A percentile compares a stretch with the other conserved stretches of the same genome.
Conservation (phyloP, 2,797 vertebrate genomes). For the Monodelphis domestica region DNA sequence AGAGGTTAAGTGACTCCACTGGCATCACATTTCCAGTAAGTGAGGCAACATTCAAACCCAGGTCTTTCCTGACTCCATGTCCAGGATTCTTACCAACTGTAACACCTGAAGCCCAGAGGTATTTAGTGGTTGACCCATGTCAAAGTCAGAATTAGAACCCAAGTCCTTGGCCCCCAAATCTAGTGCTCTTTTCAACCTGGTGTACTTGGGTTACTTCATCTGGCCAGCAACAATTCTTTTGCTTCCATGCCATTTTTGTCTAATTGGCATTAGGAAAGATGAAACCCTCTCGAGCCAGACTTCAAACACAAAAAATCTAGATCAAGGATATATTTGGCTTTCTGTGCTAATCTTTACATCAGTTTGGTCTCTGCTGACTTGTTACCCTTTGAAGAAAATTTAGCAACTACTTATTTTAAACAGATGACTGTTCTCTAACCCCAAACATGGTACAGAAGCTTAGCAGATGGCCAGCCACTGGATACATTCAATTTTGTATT, state of each 20-base stretch:
- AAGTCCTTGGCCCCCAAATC: not conserved
- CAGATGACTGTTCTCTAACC: slow-evolving; percentile 46
- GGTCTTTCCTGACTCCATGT: not conserved
- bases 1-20: not conserved
- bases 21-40: not conserved
- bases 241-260: not conserved
- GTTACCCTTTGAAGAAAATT: slow-evolving; percentile 70
- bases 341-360: slow-evolving; percentile 66
- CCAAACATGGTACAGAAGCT: accelerated
- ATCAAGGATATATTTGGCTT: slow-evolving; percentile 67
- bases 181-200: not conserved
- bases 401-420: slow-evolving; percentile 36
- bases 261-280: not conserved
- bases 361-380: slow-evolving; percentile 20
- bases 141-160: not conserved
- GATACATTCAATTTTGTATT: not conserved
- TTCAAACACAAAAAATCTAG: slow-evolving; percentile 56
- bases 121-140: not conserved
- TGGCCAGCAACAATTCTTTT: not conserved
- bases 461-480: accelerated
- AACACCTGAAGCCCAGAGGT: not conserved
- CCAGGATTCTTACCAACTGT: not conserved
- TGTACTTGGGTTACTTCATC: not conserved
- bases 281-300: slow-evolving; percentile 30
- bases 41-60: not conserved